These are phyloP conservation scores for Parnassius mnemosyne DNA, from an alignment of 2,888 invertebrate species.

Conservation along the genomic window DNA sequence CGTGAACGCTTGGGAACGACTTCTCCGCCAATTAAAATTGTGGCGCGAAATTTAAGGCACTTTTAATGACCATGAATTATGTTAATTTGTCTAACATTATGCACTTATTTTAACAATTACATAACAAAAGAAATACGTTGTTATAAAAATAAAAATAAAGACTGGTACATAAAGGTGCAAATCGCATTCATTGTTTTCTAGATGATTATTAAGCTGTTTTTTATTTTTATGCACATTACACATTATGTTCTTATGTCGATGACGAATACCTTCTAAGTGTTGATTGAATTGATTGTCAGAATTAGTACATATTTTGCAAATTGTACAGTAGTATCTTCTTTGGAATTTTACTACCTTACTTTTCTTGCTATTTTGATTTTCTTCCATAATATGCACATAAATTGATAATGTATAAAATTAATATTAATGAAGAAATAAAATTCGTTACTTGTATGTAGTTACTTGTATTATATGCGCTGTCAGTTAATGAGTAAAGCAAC, in stretches of 20 bases:
- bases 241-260: conserved; percentile 56
- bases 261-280: conserved; percentile 67
- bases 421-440: too few species aligned
- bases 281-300: conserved; percentile 68
- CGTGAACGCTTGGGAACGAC: conserved; percentile 81
- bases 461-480: too few species aligned
- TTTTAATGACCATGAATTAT: conserved; percentile 49
- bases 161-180: conserved; percentile 50
- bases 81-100: conserved; percentile 39
- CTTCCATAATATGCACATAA: conserved; percentile 32
- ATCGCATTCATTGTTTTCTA: conserved; percentile 47
- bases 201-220: conserved; percentile 36
- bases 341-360: conserved; percentile 23
- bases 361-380: conserved; percentile 36
- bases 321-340: conserved; percentile 55
- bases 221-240: conserved; percentile 41
- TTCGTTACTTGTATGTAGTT: too few species aligned
- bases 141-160: conserved; percentile 53
- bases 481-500: too few species aligned
- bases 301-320: conserved; percentile 65
- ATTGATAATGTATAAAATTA: too few species aligned
- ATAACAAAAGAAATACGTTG: conserved; percentile 60
- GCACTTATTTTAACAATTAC: conserved; percentile 48
- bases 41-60: conserved; percentile 79
- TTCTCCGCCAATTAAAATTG: conserved; percentile 80